phyloP scores from a whole-genome alignment of 2,888 invertebrate genomes.

The Leptarthrus brevirostris region DNA sequence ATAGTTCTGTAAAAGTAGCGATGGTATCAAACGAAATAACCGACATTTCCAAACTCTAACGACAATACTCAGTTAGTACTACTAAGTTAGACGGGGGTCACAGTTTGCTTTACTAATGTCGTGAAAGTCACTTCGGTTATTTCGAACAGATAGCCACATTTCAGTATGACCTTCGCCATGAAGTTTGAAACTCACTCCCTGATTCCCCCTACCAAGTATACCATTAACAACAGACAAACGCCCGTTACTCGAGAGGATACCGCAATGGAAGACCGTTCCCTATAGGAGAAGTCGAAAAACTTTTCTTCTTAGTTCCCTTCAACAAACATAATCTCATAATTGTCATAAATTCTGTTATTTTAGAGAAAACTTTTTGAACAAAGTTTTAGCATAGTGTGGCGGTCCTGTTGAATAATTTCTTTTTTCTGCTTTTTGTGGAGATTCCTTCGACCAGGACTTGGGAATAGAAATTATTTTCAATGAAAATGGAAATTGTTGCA shows the following conservation, averaged over 20 bases:
- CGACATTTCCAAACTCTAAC: too few relatives aligned
- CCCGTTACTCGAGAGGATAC: too few relatives aligned
- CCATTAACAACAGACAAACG: background rate
- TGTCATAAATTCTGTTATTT: slow-evolving; percentile 42
- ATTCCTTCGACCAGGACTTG: background rate
- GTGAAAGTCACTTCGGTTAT: background rate
- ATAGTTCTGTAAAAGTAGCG: too few relatives aligned
- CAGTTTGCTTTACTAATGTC: background rate
- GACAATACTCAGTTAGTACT: too few relatives aligned
- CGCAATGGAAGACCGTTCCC: too few relatives aligned
- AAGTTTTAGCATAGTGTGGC: slow-evolving; percentile 25
- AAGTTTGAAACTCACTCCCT: slow-evolving; percentile 1
- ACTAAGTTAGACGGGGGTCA: too few relatives aligned
- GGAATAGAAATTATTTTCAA: slow-evolving; percentile 14
- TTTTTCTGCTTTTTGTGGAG: background rate
- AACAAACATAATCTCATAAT: slow-evolving; percentile 42
- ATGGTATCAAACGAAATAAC: too few relatives aligned
- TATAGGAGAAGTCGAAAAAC: background rate
- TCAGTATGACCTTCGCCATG: slow-evolving; percentile 13
- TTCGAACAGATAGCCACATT: background rate
- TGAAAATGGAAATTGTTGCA: slow-evolving; percentile 42
- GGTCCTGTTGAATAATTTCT: slow-evolving; percentile 29
- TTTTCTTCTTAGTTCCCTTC: slow-evolving; percentile 33
- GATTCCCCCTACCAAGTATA: background rate
- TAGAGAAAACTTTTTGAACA: slow-evolving; percentile 25